Percentiles rank a stretch among this genome's conserved stretches.
These are phyloP conservation scores for Gorsachius magnificus DNA, from an alignment of 2,797 vertebrate species.

Conservation along the genomic window DNA sequence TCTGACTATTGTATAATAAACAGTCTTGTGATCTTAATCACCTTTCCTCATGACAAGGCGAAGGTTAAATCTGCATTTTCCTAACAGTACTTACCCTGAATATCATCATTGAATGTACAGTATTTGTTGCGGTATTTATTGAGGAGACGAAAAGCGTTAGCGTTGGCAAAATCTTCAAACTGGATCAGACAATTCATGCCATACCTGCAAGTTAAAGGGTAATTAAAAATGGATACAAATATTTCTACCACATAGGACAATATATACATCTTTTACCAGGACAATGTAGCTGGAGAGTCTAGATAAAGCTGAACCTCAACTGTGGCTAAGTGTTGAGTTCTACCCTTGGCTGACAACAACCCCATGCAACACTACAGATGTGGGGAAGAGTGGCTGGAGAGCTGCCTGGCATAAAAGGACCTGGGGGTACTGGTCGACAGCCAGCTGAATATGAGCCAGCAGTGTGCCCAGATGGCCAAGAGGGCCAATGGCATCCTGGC, in stretches of 20 bases:
- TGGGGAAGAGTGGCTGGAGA: no score
- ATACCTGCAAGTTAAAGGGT: conserved; percentile 79
- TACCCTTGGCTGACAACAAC: no score
- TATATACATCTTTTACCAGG: not conserved
- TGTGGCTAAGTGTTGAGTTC: no score
- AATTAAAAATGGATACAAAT: not conserved
- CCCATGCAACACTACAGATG: no score
- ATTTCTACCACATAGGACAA: not conserved
- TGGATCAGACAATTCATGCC: conserved; percentile 97
- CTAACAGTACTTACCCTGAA: conserved; percentile 86
- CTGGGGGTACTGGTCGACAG: no score
- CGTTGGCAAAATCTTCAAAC: conserved; percentile 98
- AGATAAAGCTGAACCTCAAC: not conserved
- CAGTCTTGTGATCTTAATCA: not conserved
- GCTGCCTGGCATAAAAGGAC: no score
- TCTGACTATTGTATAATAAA: not conserved
- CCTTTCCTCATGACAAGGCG: not conserved
- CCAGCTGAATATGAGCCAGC: no score
- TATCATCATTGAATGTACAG: conserved; percentile 97
- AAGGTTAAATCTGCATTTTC: conserved; percentile 53
- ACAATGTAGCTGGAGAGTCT: not conserved
- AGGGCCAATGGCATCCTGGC: no score
- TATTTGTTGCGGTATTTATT: conserved; percentile 93
- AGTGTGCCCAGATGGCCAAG: no score
- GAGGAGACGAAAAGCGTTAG: conserved; percentile 95